A percentile compares a stretch with the other conserved stretches of the same genome.
phyloP scores from a whole-genome alignment of 2,113 vertebrate species.

The Phylloscopus trochiloides region DNA sequence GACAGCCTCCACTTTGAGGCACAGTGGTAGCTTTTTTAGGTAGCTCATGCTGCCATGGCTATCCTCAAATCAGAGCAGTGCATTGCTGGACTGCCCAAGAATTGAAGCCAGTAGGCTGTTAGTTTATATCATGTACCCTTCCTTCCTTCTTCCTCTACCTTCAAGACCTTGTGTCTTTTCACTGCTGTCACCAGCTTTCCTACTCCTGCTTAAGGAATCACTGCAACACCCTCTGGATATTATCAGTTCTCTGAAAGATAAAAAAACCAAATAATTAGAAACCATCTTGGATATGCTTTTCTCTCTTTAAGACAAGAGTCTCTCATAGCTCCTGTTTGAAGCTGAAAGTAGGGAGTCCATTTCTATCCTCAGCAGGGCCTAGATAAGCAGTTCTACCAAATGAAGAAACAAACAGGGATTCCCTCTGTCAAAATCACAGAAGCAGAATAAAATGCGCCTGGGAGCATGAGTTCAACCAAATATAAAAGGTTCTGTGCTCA shows the following conservation, averaged over 20 bases:
- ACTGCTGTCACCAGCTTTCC: neutral
- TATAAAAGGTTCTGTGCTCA: neutral
- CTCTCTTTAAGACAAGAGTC: neutral
- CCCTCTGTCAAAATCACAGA: neutral
- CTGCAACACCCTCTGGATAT: neutral
- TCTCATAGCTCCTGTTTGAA: neutral
- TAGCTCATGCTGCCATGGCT: neutral
- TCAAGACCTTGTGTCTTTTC: neutral
- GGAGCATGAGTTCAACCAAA: slow-evolving; percentile 1
- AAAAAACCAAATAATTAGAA: neutral
- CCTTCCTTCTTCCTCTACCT: neutral
- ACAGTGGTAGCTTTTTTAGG: neutral
- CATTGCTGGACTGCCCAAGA: neutral
- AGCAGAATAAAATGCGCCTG: neutral
- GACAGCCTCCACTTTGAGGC: neutral
- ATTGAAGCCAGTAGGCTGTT: neutral
- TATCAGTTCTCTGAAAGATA: neutral
- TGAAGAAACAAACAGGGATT: neutral
- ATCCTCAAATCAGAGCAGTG: neutral
- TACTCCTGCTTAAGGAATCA: neutral
- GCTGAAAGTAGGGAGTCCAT: neutral
- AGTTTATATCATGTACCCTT: neutral
- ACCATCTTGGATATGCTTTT: neutral
- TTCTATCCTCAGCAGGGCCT: neutral
- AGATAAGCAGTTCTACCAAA: slow-evolving; percentile 3